Evolutionary conservation across 2,888 invertebrate species (phyloP).

Genomic region (Coelinius sp.): DNA sequence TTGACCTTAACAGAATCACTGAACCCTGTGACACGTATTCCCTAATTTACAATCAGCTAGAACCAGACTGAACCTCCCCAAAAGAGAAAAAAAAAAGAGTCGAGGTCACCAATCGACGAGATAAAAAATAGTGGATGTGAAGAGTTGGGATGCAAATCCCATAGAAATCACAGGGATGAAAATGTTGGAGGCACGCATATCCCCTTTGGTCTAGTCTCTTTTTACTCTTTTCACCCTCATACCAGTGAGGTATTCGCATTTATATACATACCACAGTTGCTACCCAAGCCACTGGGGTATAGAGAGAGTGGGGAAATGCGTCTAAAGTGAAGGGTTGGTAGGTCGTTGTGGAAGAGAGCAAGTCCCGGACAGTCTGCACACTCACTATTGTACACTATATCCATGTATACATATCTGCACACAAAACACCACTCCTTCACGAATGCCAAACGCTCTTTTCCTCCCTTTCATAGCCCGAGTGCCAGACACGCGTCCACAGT

Average conservation of each 20-base stretch:
- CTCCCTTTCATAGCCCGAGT: neutral
- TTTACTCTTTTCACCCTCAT: slow-evolving; percentile 10
- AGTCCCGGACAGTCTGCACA: slow-evolving; percentile 34
- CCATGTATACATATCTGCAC: slow-evolving; percentile 35
- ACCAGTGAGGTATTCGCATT: slow-evolving; percentile 13
- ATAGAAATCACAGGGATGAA: slow-evolving; percentile 16
- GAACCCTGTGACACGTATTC: neutral
- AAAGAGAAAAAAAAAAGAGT: neutral
- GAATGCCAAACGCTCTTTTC: neutral
- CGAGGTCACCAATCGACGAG: neutral
- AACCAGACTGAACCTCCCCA: too few species aligned
- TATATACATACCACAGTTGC: slow-evolving; percentile 36
- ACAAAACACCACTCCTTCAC: neutral
- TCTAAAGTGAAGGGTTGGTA: slow-evolving; percentile 45
- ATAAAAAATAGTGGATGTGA: neutral
- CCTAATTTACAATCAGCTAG: slow-evolving; percentile 1
- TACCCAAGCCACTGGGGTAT: slow-evolving; percentile 33
- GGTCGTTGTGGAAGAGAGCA: slow-evolving; percentile 34
- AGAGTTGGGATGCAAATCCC: slow-evolving; percentile 8
- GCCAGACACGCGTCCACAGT: slow-evolving; percentile 20
- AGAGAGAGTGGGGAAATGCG: slow-evolving; percentile 15
- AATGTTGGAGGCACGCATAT: neutral
- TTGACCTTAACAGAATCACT: neutral
- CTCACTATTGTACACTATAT: slow-evolving; percentile 38
- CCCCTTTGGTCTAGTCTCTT: neutral